Percentiles rank a stretch among this genome's conserved stretches.
Conservation (phyloP, 2,888 invertebrate species). For the Allygus modestus region DNA sequence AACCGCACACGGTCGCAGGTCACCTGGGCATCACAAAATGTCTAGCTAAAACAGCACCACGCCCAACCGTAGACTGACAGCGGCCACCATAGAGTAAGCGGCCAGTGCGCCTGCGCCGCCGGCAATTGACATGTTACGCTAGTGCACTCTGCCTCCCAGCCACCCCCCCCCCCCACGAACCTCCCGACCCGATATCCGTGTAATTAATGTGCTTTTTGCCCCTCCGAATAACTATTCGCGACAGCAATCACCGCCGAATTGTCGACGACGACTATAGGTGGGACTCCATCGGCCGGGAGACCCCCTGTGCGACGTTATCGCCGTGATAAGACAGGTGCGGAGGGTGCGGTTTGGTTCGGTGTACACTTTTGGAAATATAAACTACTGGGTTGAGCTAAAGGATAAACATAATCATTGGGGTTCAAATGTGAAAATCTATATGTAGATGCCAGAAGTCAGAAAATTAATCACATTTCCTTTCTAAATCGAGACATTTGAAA, state of each 20-base stretch:
- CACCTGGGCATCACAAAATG: slow-evolving; percentile 34
- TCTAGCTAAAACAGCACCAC: slow-evolving; percentile 61
- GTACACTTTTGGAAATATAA: no score
- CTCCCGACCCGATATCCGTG: slow-evolving; percentile 36
- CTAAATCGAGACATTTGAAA: no score
- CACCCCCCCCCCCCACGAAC: neutral
- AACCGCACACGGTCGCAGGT: neutral
- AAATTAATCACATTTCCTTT: no score
- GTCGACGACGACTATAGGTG: neutral
- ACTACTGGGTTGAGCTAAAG: no score
- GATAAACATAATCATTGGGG: no score
- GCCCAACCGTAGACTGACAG: slow-evolving; percentile 64
- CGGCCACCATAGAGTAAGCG: slow-evolving; percentile 42
- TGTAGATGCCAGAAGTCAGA: no score
- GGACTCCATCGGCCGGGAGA: neutral
- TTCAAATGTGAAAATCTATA: no score
- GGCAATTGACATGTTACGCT: slow-evolving; percentile 54
- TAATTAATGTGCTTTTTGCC: slow-evolving; percentile 54
- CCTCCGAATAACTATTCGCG: slow-evolving; percentile 30
- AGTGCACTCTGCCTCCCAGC: slow-evolving; percentile 45
- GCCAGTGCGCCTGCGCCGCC: slow-evolving; percentile 53
- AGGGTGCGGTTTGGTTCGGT: no score
- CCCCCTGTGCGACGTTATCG: neutral
- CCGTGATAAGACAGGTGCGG: neutral
- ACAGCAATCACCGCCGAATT: slow-evolving; percentile 40